These are phyloP conservation scores for Diorhabda carinulata DNA, from an alignment of 1,140 invertebrate genomes.

Conservation along the genomic window DNA sequence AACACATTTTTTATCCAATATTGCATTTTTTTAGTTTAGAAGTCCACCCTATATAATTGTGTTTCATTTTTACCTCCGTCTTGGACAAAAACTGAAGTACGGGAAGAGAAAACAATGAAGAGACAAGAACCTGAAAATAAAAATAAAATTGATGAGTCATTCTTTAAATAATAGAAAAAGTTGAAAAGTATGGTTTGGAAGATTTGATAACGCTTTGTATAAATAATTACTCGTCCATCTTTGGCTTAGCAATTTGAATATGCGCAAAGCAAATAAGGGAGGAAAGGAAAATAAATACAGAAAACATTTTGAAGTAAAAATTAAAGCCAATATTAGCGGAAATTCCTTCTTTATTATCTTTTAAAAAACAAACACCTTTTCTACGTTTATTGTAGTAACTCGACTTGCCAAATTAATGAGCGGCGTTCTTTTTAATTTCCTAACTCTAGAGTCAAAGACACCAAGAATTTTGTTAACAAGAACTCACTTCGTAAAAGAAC, in stretches of 20 bases:
- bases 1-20: no score
- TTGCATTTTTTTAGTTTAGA: no score
- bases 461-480: slow-evolving; percentile 1
- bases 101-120: slow-evolving; percentile 85
- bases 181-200: neutral
- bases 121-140: slow-evolving; percentile 74
- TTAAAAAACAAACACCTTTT: neutral
- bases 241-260: no score
- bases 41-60: no score
- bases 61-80: slow-evolving; percentile 35
- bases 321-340: no score
- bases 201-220: no score
- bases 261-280: no score
- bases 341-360: neutral
- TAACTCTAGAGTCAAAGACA: neutral
- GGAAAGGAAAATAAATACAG: no score
- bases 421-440: neutral
- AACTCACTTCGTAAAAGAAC: neutral
- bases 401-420: neutral
- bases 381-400: neutral
- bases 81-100: slow-evolving; percentile 72
- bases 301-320: no score
- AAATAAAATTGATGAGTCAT: slow-evolving; percentile 28
- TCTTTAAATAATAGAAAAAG: slow-evolving; percentile 23
- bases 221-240: no score